Base-by-base conservation (phyloP, 2,888 invertebrate species). In the Pardosa pseudoannulata region DNA sequence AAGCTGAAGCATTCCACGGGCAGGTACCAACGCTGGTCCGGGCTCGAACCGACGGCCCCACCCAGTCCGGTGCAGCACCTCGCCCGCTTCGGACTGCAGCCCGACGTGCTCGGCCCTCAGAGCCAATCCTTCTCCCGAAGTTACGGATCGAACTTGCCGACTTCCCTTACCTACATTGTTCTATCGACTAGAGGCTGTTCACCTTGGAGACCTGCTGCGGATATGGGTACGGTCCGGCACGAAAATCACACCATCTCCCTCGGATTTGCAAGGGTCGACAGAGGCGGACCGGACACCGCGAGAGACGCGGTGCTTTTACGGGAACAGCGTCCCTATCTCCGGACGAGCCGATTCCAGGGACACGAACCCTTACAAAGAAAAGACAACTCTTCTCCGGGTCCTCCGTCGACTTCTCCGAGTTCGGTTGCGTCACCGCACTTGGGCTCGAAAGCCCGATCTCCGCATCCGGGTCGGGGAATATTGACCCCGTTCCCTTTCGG, bases 161-260 rank as follows among this genome's bases (percentile, higher is more conserved):
- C 93, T 94, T 94, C 93, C 93, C 93, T 94, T 94, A 93, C 93
- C 93, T 93, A 93, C 93, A 93, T 94, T 94, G 93, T 92, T 94
- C 93, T 93, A 93, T 93, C 93, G 93, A 93, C 94, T 93, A 94
- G 93, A 94, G 94, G 93, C 93, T 94, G 92, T 92, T 94, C 92
- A 94, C 94, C 94, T 94, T 93, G 94, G 94, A 94, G 94, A 95
- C 94, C 94, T 94, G 94, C 93, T 94, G 94, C 94, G 94, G 94
- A 94, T 94, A 94, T 94, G 93, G 86, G 89, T 89, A 89, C 89
- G 89, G 80, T 65, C 88, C 74, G 85, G 85, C 87, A 72, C 80
- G 87, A 89, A 81, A 82, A 75, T 83, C 70, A 89, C 75, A 82
- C 78, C 72, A 29, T 67, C 85, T 85, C 85, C 85, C 79, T 83